Evolutionary conservation across 1,140 invertebrate genomes (phyloP), one percentile per base, ranked within the genome.

Genomic region (Brachystomella parvula): DNA sequence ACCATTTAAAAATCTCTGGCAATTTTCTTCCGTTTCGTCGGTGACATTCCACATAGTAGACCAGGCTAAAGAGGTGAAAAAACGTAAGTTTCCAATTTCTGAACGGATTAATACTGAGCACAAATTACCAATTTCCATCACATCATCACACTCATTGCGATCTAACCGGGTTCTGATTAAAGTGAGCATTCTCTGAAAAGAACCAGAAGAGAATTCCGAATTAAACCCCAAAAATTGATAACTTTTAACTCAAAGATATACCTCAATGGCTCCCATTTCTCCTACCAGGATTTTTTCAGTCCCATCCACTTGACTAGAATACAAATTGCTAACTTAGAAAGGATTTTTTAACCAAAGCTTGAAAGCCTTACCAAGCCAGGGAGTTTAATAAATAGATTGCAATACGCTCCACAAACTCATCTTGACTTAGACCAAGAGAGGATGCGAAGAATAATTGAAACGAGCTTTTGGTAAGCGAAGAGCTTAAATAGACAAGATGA

Each of bases 321-420:
- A 24, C 12, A 15, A 15, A 53, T 19, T 19, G 24, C 12, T 17
- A 15, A 24, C 3, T 53, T 53, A 53, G 49, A 15, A 24, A 53
- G 3, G 6, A 26, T 15, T 6, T 6, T 53, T 12, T 53, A 12
- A 53, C 35, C 24, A 53, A 53, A 53, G 24, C 21, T 53, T 19
- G 49, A 53, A n/a, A n/a, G 9, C 24, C 12, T 15, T 53, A 53
- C 49, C 95, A 98, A 2, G 94, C 94, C 56, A 98, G 80, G 6
- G 92, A 93, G 79, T 98, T 98, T 3, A 98, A 82, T 69, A 98
- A 80, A 80, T 94, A 96, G 69, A 97, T 94, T 19, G 90, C 92
- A 71, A 96, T 93, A 65, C 94, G 85, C 77, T 94, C 93, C 3
- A 96, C 91, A 78, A 96, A 94, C 47, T 89, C 86, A 77, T 96